These are phyloP conservation scores for Zaprionus ghesquierei DNA, from an alignment of 1,140 invertebrate genomes.

Conservation along the genomic window DNA sequence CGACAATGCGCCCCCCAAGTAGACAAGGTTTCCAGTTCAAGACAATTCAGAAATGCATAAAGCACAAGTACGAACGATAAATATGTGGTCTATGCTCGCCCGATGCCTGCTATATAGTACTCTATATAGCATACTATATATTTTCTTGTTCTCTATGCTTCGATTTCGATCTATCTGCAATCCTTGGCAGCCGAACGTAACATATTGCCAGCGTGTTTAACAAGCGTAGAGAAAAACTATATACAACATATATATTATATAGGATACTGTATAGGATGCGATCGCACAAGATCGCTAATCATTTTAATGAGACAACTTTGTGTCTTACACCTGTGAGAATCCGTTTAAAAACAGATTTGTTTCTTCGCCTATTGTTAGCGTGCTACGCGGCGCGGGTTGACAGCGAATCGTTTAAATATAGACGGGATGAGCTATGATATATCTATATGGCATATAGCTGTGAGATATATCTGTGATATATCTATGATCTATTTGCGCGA, in stretches of 20 bases:
- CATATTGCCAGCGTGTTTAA: conserved; percentile 35
- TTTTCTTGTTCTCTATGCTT: neutral
- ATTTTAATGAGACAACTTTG: conserved; percentile 77
- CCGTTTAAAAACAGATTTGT: conserved; percentile 78
- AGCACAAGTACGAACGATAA: neutral
- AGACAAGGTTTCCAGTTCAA: neutral
- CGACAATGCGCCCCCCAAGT: neutral
- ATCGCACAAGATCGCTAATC: conserved; percentile 58
- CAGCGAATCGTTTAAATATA: conserved; percentile 68
- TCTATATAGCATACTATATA: neutral
- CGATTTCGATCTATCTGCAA: conserved; percentile 14
- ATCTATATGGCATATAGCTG: no score
- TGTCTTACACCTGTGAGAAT: conserved; percentile 74
- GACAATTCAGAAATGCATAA: neutral
- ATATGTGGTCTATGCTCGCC: neutral
- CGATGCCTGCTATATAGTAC: neutral
- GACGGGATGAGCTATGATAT: conserved; percentile 21
- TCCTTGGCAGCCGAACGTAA: conserved; percentile 14
- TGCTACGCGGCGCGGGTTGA: conserved; percentile 41
- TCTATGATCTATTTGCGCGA: neutral
- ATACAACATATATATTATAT: conserved; percentile 1
- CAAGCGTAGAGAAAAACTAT: conserved; percentile 29
- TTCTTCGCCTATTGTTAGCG: conserved; percentile 40
- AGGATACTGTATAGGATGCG: neutral
- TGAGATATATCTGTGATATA: neutral